Conservation (phyloP, 2,888 invertebrate species). For the Amblyjoppa fuscipennis region DNA sequence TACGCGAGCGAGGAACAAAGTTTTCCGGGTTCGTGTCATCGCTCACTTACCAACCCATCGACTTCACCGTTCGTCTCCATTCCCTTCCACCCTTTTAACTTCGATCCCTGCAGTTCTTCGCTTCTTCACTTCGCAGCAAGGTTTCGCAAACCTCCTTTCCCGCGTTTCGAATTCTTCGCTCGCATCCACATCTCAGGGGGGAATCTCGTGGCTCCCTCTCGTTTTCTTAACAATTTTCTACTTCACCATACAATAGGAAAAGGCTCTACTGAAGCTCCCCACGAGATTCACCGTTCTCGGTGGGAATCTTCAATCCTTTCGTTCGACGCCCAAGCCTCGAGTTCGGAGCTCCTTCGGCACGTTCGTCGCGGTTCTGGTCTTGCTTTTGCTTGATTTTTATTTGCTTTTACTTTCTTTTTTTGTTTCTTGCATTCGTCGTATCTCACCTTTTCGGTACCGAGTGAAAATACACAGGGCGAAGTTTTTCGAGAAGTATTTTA, state of each 20-base stretch:
- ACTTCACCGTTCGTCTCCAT: too few relatives aligned
- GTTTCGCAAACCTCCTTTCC: background rate
- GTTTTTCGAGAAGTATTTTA: too few relatives aligned
- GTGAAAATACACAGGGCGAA: too few relatives aligned
- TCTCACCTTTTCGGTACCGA: too few relatives aligned
- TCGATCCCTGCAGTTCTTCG: background rate
- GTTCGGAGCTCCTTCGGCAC: background rate
- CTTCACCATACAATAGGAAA: background rate
- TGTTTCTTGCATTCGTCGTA: too few relatives aligned
- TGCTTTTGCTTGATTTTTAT: too few relatives aligned
- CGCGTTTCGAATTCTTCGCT: background rate
- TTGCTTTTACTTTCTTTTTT: too few relatives aligned
- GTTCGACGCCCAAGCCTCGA: background rate
- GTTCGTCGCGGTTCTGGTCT: constrained; percentile 2
- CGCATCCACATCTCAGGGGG: background rate
- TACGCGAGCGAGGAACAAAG: too few relatives aligned
- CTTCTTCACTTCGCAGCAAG: background rate
- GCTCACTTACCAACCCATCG: too few relatives aligned
- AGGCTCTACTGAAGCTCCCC: background rate
- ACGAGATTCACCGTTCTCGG: constrained; percentile 5
- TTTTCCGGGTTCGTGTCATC: too few relatives aligned
- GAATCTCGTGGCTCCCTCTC: background rate
- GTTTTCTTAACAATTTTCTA: constrained; percentile 4
- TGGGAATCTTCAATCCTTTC: constrained; percentile 6
- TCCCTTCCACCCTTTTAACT: background rate